Conservation (phyloP, 2,113 vertebrate species). For the Pollachius pollachius region DNA sequence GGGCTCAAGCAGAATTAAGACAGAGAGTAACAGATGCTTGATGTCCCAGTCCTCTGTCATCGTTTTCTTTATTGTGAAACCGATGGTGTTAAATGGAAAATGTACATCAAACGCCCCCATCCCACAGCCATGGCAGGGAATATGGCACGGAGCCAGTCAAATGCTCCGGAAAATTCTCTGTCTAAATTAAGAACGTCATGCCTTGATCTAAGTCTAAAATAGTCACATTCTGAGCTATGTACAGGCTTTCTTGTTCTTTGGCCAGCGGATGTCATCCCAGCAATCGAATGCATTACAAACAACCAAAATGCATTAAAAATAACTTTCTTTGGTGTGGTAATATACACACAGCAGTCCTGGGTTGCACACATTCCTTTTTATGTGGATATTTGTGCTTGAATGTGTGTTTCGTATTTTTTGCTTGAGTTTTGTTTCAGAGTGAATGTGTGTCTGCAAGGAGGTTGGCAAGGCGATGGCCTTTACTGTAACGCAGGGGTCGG, state of each 20-base stretch:
- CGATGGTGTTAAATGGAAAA: too few relatives aligned
- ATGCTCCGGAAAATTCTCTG: too few relatives aligned
- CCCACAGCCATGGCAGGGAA: too few relatives aligned
- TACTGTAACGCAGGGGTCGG: slow-evolving; percentile 6
- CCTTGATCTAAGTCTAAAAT: too few relatives aligned
- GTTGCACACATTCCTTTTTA: not conserved
- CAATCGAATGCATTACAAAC: slow-evolving; percentile 15
- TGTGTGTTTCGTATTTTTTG: not conserved
- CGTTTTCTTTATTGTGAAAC: too few relatives aligned
- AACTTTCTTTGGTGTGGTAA: not conserved
- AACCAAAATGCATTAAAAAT: not conserved
- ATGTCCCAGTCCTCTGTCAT: too few relatives aligned
- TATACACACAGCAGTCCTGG: not conserved
- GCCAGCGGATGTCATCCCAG: slow-evolving; percentile 9
- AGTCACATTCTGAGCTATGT: too few relatives aligned
- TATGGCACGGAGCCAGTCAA: too few relatives aligned
- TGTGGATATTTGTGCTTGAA: not conserved
- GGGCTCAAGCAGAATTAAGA: too few relatives aligned
- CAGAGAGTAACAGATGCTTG: too few relatives aligned
- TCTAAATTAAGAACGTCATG: too few relatives aligned
- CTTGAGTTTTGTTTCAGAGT: not conserved
- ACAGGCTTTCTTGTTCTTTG: not conserved
- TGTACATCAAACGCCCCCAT: too few relatives aligned
- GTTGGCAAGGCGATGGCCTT: slow-evolving; percentile 32
- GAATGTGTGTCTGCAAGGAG: not conserved